Evolutionary conservation across 1,140 invertebrate species (phyloP), one percentile per base, ranked within the genome.

Genomic region (Caenorhabditis briggsae): DNA sequence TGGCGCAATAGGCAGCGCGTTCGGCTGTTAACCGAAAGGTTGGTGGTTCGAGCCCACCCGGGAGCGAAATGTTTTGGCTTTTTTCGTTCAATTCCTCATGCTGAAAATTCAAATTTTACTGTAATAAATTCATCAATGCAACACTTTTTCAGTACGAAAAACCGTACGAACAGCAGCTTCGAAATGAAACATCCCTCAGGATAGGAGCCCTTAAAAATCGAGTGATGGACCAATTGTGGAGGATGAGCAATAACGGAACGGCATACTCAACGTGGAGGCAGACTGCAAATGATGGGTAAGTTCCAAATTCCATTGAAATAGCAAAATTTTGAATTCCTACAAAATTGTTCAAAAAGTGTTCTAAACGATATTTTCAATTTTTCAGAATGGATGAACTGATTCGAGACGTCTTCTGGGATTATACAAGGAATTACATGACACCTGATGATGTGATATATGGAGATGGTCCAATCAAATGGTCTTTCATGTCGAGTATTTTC

Each of bases 21-120:
- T 90, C 90, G 90, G 90, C 90, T 90, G 90, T 90, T 90, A 90
- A 90, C 90, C 90, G 90, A 91, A 90, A 91, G 89, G 91, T 90
- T 91, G 91, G 91, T 91, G 90, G 90, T 91, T 91, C 90, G 86
- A 91, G 88, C 88, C 90, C 90, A 91, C 90, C 90, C 90, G 90
- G 90, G 90, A 90, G 90, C 90, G 90, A 86, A 88, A 78, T 18
- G 33, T 85, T 85, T 85, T 83, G 59, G 2, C 3, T 33, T 61
- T 61, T 61, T 18, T 82, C 23, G 11, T 41, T 58, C 53, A 3
- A 33, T 33, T 33, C 1, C 33, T 33, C 3, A 33, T 33, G 33
- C 33, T 33, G 1, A 33, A 33, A 33, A 33, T 33, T 33, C 3
- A 33, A 33, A 33, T 2, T 33, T 33, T 33, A 2, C 1, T 33